phyloP scores from a whole-genome alignment of 1,140 invertebrate species.

The Eupeodes corollae region DNA sequence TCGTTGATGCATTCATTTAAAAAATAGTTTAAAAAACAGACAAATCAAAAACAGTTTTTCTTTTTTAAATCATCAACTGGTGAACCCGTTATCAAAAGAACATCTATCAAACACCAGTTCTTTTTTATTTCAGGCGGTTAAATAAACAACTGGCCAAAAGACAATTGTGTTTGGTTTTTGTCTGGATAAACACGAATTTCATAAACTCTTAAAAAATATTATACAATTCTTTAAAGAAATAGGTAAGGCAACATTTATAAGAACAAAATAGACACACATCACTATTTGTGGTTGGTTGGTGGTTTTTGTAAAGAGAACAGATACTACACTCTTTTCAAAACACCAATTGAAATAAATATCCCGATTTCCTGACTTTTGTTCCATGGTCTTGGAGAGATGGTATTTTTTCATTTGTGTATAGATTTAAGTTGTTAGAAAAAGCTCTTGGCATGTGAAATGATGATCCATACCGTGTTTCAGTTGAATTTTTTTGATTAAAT shows the following conservation, averaged over 20 bases:
- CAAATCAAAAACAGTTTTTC: slow-evolving; percentile 11
- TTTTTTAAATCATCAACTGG: slow-evolving; percentile 39
- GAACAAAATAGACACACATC: slow-evolving; percentile 23
- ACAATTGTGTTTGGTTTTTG: slow-evolving; percentile 13
- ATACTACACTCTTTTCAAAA: not conserved
- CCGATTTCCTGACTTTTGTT: not conserved
- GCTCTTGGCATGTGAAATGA: slow-evolving; percentile 18
- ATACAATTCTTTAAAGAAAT: slow-evolving; percentile 25
- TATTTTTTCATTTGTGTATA: not conserved
- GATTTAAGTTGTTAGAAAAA: not conserved
- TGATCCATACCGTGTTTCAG: slow-evolving; percentile 38
- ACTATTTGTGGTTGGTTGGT: not conserved
- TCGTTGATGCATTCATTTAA: not conserved
- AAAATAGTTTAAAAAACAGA: not conserved
- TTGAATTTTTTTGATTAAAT: slow-evolving; percentile 36
- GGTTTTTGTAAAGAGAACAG: slow-evolving; percentile 5
- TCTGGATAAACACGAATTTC: slow-evolving; percentile 1
- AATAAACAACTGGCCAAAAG: slow-evolving; percentile 17
- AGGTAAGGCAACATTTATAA: slow-evolving; percentile 36
- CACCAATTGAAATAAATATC: not conserved
- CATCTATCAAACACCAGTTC: slow-evolving; percentile 55
- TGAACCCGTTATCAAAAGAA: slow-evolving; percentile 42
- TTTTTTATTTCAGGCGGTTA: slow-evolving; percentile 49
- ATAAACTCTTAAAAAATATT: slow-evolving; percentile 5
- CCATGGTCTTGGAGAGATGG: not conserved